A percentile compares a stretch with the other conserved stretches of the same genome.
Conservation (phyloP, 1,140 invertebrate genomes). For the Acarapis woodi region DNA sequence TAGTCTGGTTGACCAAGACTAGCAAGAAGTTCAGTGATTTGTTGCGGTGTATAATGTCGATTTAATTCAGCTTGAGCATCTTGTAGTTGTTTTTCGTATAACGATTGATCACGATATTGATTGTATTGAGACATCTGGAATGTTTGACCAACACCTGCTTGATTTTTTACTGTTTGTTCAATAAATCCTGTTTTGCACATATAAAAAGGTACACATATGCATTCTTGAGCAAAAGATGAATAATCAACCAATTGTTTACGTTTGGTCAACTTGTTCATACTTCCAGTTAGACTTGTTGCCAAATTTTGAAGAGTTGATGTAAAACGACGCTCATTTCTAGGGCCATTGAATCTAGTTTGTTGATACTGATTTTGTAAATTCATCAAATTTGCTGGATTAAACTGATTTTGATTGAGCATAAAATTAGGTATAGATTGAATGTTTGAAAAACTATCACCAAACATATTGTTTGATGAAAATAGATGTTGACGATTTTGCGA, state of each 20-base stretch:
- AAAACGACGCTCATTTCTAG: constrained; percentile 6
- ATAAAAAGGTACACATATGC: constrained; percentile 15
- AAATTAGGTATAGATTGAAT: not conserved
- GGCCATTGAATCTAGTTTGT: not conserved
- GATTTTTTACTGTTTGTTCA: constrained; percentile 1
- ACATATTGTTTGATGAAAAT: not conserved
- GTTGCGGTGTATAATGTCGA: not conserved
- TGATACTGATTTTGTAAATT: constrained; percentile 3
- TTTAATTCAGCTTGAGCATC: constrained; percentile 1
- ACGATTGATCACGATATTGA: not conserved
- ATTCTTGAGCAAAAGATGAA: constrained; percentile 5
- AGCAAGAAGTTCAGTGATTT: constrained; percentile 2
- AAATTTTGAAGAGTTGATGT: constrained; percentile 8
- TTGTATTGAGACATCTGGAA: not conserved
- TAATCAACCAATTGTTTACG: constrained; percentile 1
- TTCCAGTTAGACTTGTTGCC: not conserved
- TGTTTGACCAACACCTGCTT: not conserved
- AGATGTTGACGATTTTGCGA: constrained; percentile 2
- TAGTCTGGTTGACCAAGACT: not conserved
- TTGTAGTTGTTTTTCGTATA: not conserved
- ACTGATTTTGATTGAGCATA: constrained; percentile 3
- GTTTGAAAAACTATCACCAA: not conserved
- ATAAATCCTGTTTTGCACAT: constrained; percentile 14
- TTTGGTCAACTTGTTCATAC: not conserved
- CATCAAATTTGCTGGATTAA: constrained; percentile 5